phyloP scores from a whole-genome alignment of 1,140 invertebrate species.

The Brachionus angularis region DNA sequence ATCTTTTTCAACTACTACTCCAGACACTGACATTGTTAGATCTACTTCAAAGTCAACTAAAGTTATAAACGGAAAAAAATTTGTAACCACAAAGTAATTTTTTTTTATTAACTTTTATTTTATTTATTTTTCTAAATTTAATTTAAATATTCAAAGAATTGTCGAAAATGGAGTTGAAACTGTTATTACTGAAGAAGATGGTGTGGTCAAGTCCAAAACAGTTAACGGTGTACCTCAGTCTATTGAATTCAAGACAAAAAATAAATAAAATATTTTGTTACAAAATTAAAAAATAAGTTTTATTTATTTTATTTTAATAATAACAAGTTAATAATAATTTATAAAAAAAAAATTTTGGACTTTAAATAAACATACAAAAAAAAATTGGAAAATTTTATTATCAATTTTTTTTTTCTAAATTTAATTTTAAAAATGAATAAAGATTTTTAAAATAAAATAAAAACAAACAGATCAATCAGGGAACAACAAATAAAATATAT shows the following conservation, averaged over 20 bases:
- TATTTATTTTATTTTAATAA: too few relatives aligned
- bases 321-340: too few relatives aligned
- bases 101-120: not conserved
- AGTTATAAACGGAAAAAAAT: conserved; percentile 38
- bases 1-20: not conserved
- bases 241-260: conserved; percentile 16
- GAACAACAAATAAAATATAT: too few relatives aligned
- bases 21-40: not conserved
- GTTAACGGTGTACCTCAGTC: conserved; percentile 39
- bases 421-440: too few relatives aligned
- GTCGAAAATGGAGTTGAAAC: conserved; percentile 42
- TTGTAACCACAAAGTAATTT: conserved; percentile 41
- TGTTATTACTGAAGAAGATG: conserved; percentile 41
- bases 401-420: too few relatives aligned
- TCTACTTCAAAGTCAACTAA: conserved; percentile 29
- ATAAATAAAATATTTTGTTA: too few relatives aligned
- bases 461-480: too few relatives aligned
- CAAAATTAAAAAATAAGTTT: too few relatives aligned
- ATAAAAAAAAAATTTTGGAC: too few relatives aligned
- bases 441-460: too few relatives aligned
- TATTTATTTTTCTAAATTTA: conserved; percentile 3
- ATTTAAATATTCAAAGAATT: conserved; percentile 6
- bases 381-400: too few relatives aligned
- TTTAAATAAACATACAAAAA: too few relatives aligned
- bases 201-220: conserved; percentile 26